phyloP scores from a whole-genome alignment of 2,797 vertebrate species.

The Triplophysa yarkandensis region DNA sequence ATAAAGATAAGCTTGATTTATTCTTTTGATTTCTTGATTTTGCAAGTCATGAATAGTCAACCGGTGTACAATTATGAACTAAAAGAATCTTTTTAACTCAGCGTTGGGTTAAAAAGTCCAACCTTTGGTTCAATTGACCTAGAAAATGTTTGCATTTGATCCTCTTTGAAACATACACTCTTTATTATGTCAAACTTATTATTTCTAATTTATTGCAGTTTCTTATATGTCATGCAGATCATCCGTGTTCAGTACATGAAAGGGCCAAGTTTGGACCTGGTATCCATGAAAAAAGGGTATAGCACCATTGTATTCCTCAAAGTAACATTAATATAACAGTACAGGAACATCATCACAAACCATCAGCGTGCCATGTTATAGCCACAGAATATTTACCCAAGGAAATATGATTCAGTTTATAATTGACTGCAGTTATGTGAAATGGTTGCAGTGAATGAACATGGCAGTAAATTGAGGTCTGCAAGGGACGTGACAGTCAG shows the following conservation, averaged over 20 bases:
- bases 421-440: background rate
- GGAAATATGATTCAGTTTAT: background rate
- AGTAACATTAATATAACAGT: background rate
- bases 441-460: slow-evolving; percentile 1
- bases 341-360: background rate
- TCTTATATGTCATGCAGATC: too few species aligned
- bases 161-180: too few species aligned
- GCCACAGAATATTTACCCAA: background rate
- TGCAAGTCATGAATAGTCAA: background rate
- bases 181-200: background rate
- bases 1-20: slow-evolving; percentile 36
- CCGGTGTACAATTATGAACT: too few species aligned
- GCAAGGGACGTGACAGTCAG: background rate
- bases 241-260: too few species aligned
- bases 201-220: background rate
- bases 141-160: too few species aligned
- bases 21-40: slow-evolving; percentile 7
- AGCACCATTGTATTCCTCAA: background rate
- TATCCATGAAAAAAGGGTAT: background rate
- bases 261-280: background rate
- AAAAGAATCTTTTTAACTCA: too few species aligned
- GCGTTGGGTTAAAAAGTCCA: too few species aligned
- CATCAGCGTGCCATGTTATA: background rate
- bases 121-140: too few species aligned
- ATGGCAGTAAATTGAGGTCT: slow-evolving; percentile 1